These are phyloP conservation scores for Thyatira batis DNA, from an alignment of 2,888 invertebrate genomes.

Conservation along the genomic window DNA sequence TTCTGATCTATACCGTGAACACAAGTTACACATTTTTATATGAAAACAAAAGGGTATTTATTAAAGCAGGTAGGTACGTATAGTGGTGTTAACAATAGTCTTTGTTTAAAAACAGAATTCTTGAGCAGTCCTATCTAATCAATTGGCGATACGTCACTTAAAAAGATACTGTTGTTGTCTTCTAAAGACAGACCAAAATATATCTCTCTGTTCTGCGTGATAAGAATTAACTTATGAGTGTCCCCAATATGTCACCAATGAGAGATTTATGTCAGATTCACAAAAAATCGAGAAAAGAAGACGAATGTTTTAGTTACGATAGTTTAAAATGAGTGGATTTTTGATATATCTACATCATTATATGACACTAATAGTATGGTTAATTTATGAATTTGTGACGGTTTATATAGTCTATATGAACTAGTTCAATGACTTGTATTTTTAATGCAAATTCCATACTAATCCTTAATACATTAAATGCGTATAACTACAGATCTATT, in stretches of 20 bases:
- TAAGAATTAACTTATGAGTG: background rate
- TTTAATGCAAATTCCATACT: too few species aligned
- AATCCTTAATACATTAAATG: too few species aligned
- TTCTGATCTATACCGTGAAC: background rate
- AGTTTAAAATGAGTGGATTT: background rate
- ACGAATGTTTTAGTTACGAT: background rate
- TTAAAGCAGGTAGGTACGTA: background rate
- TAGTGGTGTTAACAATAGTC: constrained; percentile 7
- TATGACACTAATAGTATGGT: background rate
- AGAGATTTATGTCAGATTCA: background rate
- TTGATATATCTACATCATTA: background rate
- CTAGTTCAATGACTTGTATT: too few species aligned
- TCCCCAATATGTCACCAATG: background rate
- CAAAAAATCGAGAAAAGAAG: background rate
- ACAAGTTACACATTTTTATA: background rate
- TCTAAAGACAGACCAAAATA: background rate
- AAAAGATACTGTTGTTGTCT: background rate
- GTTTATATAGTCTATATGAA: too few species aligned
- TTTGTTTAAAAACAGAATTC: constrained; percentile 15
- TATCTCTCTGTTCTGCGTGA: background rate
- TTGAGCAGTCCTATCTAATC: constrained; percentile 5
- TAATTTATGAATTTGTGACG: background rate
- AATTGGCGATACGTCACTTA: background rate
- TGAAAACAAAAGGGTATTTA: constrained; percentile 6
- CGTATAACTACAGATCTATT: too few species aligned